These are phyloP conservation scores for Delia radicum DNA, from an alignment of 1,140 invertebrate species.

Conservation along the genomic window DNA sequence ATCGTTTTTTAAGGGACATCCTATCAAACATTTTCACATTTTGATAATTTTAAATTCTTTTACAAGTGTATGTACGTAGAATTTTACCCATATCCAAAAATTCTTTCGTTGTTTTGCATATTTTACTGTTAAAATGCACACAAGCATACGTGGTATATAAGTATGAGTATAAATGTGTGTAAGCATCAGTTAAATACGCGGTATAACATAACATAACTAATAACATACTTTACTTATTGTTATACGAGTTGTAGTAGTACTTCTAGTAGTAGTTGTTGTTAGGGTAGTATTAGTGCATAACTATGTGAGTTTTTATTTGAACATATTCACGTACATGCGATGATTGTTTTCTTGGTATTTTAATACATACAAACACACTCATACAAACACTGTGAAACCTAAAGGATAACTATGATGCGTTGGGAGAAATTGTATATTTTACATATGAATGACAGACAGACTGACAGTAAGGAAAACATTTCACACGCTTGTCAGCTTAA, in stretches of 20 bases:
- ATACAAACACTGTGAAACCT: no score
- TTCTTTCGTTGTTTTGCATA: not conserved
- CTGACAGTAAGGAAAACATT: not conserved
- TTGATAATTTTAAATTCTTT: not conserved
- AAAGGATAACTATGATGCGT: no score
- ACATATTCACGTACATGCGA: not conserved
- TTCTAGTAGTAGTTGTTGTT: not conserved
- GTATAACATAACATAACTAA: not conserved
- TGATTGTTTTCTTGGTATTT: no score
- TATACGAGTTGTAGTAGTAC: not conserved
- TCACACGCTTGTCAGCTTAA: conserved; percentile 1
- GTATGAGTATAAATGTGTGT: not conserved
- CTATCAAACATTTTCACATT: no score
- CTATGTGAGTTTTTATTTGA: not conserved
- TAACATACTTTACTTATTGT: not conserved
- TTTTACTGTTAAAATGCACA: not conserved
- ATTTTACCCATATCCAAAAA: no score
- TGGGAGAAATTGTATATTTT: not conserved
- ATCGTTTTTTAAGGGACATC: no score
- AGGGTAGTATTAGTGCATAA: no score
- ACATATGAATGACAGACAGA: not conserved
- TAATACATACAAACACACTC: no score
- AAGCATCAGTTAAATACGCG: not conserved
- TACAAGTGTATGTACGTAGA: no score
- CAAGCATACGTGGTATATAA: not conserved